Percentiles rank a stretch among this genome's conserved stretches.
Conservation (phyloP, 2,888 invertebrate species). For the Eupithecia vulgata region DNA sequence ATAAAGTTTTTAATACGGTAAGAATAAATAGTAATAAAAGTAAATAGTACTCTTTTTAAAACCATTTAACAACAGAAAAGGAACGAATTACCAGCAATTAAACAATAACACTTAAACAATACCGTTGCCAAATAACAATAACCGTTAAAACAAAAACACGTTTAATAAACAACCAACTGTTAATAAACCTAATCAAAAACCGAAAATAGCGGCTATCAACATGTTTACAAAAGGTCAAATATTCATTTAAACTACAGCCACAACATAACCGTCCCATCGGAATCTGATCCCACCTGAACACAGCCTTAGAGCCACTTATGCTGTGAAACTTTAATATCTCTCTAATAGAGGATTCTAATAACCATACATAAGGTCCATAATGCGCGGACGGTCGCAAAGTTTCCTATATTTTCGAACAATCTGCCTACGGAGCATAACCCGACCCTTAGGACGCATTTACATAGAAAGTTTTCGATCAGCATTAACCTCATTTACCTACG, state of each 20-base stretch:
- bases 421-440: conserved; percentile 48
- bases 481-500: neutral
- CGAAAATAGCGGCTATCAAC: conserved; percentile 4
- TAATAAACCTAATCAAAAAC: neutral
- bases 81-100: conserved; percentile 1
- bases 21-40: too few relatives aligned
- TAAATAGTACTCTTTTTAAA: too few relatives aligned
- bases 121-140: conserved; percentile 2
- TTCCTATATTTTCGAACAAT: conserved; percentile 51
- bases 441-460: conserved; percentile 42
- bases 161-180: neutral
- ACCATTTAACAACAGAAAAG: neutral
- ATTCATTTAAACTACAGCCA: conserved; percentile 12
- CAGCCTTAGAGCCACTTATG: conserved; percentile 27
- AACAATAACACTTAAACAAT: neutral
- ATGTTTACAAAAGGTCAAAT: conserved; percentile 11
- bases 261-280: conserved; percentile 12
- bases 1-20: neutral
- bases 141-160: conserved; percentile 1
- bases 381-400: conserved; percentile 40
- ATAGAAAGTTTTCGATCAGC: conserved; percentile 14
- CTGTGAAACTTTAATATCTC: conserved; percentile 39
- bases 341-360: conserved; percentile 38
- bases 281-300: conserved; percentile 28
- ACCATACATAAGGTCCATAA: conserved; percentile 25